Evolutionary conservation across 2,888 invertebrate genomes (phyloP).

Genomic region (Acanthosepion pharaonis): DNA sequence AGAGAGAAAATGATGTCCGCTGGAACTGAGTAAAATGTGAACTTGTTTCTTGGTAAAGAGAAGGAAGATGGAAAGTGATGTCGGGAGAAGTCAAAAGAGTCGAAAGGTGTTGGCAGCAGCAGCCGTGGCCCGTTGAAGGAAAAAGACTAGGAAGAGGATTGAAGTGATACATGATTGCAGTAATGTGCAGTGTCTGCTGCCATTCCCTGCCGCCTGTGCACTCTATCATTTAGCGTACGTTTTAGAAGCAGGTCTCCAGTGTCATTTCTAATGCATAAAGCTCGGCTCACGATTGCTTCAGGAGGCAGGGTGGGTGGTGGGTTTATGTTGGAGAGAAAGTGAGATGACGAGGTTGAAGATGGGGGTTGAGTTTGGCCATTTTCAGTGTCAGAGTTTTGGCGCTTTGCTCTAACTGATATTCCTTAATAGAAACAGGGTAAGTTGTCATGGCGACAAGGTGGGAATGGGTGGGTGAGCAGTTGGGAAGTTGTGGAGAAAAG

Average conservation of each 20-base stretch:
- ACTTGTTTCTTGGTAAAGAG: background rate
- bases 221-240: conserved; percentile 23
- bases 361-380: background rate
- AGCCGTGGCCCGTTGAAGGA: background rate
- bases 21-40: background rate
- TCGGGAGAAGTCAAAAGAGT: background rate
- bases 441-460: background rate
- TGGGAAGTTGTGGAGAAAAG: background rate
- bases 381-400: conserved; percentile 12
- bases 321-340: background rate
- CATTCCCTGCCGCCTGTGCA: background rate
- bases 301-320: background rate
- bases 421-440: background rate
- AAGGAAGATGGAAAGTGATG: background rate
- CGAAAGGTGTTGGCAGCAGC: background rate
- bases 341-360: background rate
- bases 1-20: background rate
- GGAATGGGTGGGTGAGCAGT: background rate
- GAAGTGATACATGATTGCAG: conserved; percentile 23
- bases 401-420: conserved; percentile 33
- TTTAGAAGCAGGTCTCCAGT: conserved; percentile 33
- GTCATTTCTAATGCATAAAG: conserved; percentile 23
- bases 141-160: background rate
- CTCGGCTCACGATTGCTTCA: conserved; percentile 13
- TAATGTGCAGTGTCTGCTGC: conserved; percentile 33